Conservation (phyloP, 2,888 invertebrate genomes). For the Rhorus exstirpatorius region DNA sequence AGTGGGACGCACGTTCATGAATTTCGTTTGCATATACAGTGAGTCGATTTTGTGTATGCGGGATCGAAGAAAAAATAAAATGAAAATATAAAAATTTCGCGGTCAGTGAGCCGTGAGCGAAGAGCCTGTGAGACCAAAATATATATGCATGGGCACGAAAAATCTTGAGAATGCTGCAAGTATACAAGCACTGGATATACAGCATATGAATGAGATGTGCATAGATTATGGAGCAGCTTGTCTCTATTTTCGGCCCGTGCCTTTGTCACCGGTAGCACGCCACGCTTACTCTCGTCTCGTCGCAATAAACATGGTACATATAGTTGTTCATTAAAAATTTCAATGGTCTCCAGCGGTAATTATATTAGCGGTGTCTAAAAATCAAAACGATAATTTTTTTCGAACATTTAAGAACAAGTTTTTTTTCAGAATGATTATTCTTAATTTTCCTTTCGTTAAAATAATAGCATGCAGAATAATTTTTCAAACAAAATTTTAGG, state of each 20-base stretch:
- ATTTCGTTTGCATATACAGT: slow-evolving; percentile 46
- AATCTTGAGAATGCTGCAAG: not conserved
- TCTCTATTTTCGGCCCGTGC: slow-evolving; percentile 30
- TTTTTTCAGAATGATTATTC: not conserved
- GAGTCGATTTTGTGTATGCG: slow-evolving; percentile 4
- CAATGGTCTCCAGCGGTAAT: not conserved
- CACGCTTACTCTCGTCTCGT: slow-evolving; percentile 38
- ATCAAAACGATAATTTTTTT: not conserved
- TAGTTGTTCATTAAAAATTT: not conserved
- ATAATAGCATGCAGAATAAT: too few species aligned
- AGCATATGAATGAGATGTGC: not conserved
- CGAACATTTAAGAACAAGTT: not conserved
- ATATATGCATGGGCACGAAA: not conserved
- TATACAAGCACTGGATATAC: too few species aligned
- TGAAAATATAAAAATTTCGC: slow-evolving; percentile 14
- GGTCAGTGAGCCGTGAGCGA: slow-evolving; percentile 21
- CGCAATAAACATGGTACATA: not conserved
- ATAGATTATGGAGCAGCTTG: slow-evolving; percentile 10
- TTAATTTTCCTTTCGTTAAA: too few species aligned
- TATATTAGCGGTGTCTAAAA: not conserved
- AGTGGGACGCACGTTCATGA: slow-evolving; percentile 53
- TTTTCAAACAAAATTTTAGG: too few species aligned
- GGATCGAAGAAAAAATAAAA: slow-evolving; percentile 11
- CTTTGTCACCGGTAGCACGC: slow-evolving; percentile 34
- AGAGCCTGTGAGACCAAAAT: not conserved